Evolutionary conservation across 2,797 vertebrate genomes (phyloP), one percentile per base, ranked within the genome.

Genomic region (Channa striata): DNA sequence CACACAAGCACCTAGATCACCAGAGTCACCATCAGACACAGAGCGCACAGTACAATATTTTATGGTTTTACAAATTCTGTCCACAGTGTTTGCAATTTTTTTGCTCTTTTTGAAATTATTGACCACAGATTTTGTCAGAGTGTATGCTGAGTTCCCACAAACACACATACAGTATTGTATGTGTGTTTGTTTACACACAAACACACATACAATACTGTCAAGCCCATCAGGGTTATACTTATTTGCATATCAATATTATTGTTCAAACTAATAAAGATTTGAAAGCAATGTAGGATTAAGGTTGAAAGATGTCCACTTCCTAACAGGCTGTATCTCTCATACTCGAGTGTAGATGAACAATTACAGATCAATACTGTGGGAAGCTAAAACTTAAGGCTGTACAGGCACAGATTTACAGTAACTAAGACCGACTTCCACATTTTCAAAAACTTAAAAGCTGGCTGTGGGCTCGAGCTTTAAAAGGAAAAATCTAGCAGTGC

Each of bases 1-100:
- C n/a, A n/a, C n/a, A n/a, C n/a, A 61, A 74, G 78, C 54, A 83
- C 74, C 46, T 62, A 58, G 46, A 54, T 44, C 61, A 12, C 10
- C 25, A 53, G 19, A 57, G 34, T 47, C 52, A 72, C 20, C 19
- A 33, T 17, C 39, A 40, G 33, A 67, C 59, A 61, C 5, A 1
- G 8, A 39, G 53, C 14, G 33, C 12, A 53, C 16, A 58, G 25
- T 30, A 30, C 25, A 30, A 59, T 43, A 6, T 11, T 19, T 46
- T 12, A 16, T 23, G n/a, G 39, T 17, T 44, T 2, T 53, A 6
- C 34, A n/a, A n/a, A n/a, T 21, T 19, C 4, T 2, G 43, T 36
- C 49, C 13, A 6, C 17, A 37, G 16, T 39, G 39, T 51, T 14
- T 44, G 0, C 8, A 17, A 2, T 50, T 40, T 23, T 17, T 17